A percentile compares a stretch with the other conserved stretches of the same genome.
Conservation (phyloP, 2,113 vertebrate species). For the Hyla sarda region DNA sequence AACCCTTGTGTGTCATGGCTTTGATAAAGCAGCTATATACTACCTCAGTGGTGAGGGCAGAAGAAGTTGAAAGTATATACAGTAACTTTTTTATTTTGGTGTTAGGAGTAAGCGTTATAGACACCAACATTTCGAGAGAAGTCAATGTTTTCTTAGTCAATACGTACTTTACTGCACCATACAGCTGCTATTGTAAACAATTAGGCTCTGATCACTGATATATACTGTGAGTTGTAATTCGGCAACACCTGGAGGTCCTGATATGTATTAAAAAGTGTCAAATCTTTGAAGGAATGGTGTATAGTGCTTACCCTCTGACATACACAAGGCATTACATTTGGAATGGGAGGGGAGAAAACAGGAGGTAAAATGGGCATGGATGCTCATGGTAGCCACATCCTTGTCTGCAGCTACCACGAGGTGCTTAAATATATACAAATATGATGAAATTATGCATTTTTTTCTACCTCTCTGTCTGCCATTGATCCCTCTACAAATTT, state of each 20-base stretch:
- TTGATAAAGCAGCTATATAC: background rate
- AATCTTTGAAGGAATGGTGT: background rate
- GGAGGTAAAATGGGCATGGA: background rate
- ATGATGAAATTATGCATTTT: too few relatives aligned
- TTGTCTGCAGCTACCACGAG: too few relatives aligned
- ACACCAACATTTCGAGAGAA: slow-evolving; percentile 3
- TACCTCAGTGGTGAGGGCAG: background rate
- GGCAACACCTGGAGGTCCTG: too few relatives aligned
- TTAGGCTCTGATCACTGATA: background rate
- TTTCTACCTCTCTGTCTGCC: background rate
- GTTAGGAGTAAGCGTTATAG: background rate
- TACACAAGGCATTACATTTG: background rate
- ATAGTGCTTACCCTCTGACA: background rate
- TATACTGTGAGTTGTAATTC: too few relatives aligned
- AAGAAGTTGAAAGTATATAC: background rate
- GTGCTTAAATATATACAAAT: too few relatives aligned
- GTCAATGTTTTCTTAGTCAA: background rate
- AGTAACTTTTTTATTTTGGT: background rate
- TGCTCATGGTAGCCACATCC: background rate
- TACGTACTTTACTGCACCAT: background rate
- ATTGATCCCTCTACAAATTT: background rate
- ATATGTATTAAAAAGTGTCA: background rate
- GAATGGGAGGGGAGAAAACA: background rate
- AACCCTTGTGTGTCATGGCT: too few relatives aligned
- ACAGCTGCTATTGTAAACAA: background rate